These are phyloP conservation scores for Ceratina calcarata DNA, from an alignment of 1,140 invertebrate genomes.

Conservation along the genomic window DNA sequence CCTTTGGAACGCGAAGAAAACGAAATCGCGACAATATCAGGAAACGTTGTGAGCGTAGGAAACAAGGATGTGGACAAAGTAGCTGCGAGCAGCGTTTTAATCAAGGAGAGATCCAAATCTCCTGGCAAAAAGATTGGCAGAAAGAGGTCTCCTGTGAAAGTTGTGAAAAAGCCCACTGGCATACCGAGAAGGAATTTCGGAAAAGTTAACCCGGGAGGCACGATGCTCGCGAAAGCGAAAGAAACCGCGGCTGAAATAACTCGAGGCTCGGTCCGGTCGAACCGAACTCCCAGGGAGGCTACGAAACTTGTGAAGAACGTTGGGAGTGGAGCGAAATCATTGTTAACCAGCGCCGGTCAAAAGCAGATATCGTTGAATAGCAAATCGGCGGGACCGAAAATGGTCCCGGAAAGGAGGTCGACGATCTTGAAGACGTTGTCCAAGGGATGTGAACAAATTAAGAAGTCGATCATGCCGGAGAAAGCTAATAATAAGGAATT, in stretches of 20 bases:
- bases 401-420: constrained; percentile 25
- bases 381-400: not conserved
- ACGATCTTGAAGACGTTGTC: constrained; percentile 29
- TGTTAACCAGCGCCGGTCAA: not conserved
- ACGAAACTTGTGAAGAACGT: not conserved
- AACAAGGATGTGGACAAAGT: not conserved
- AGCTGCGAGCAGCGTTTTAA: not conserved
- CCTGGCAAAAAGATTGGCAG: constrained; percentile 72
- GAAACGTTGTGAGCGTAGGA: constrained; percentile 4
- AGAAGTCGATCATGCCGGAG: not conserved
- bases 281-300: not conserved
- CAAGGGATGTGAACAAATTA: constrained; percentile 37
- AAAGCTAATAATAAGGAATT: too few relatives aligned
- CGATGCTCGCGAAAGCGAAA: constrained; percentile 50
- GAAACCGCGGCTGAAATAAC: constrained; percentile 38
- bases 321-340: not conserved
- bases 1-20: not conserved
- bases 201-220: constrained; percentile 38
- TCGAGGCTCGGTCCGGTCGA: constrained; percentile 28
- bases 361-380: constrained; percentile 5
- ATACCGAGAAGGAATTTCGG: constrained; percentile 48
- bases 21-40: not conserved
- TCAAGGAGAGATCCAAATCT: constrained; percentile 71
- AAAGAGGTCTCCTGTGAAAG: constrained; percentile 72
- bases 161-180: constrained; percentile 63